Evolutionary conservation across 2,113 vertebrate genomes (phyloP).

Genomic region (Malurus alboscapulatus): DNA sequence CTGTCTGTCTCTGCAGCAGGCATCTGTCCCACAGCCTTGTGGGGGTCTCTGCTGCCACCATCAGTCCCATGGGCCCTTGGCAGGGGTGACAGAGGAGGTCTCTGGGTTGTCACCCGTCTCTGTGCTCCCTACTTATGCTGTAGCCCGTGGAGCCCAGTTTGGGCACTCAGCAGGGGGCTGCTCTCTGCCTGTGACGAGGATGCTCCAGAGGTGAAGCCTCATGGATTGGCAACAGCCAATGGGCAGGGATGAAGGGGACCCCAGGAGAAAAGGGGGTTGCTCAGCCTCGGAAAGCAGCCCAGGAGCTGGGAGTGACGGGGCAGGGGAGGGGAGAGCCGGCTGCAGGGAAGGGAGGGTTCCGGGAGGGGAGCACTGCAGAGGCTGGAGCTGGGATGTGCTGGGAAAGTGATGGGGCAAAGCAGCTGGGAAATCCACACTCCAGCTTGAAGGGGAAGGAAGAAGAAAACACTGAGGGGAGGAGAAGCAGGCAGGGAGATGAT

Average conservation of each 20-base stretch:
- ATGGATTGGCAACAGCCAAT: background rate
- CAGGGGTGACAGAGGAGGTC: background rate
- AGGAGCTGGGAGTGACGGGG: background rate
- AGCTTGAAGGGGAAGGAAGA: background rate
- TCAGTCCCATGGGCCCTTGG: background rate
- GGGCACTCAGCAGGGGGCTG: background rate
- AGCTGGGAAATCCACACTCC: slow-evolving; percentile 24
- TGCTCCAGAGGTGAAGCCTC: background rate
- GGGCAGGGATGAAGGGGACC: background rate
- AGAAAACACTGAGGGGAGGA: background rate
- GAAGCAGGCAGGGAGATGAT: background rate
- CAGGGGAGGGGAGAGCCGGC: background rate
- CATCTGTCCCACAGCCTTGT: background rate
- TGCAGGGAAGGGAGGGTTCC: background rate
- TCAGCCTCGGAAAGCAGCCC: background rate
- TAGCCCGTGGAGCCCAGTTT: rapidly evolving
- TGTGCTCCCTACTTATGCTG: background rate
- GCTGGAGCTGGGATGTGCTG: background rate
- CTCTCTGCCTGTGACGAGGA: rapidly evolving
- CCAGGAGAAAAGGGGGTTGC: background rate
- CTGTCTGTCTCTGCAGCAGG: rapidly evolving
- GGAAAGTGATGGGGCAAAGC: background rate
- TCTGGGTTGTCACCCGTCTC: background rate
- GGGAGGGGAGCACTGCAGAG: background rate
- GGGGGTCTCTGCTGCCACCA: background rate